Evolutionary conservation across 2,797 vertebrate genomes (phyloP).

Genomic region (Limnodromus scolopaceus): DNA sequence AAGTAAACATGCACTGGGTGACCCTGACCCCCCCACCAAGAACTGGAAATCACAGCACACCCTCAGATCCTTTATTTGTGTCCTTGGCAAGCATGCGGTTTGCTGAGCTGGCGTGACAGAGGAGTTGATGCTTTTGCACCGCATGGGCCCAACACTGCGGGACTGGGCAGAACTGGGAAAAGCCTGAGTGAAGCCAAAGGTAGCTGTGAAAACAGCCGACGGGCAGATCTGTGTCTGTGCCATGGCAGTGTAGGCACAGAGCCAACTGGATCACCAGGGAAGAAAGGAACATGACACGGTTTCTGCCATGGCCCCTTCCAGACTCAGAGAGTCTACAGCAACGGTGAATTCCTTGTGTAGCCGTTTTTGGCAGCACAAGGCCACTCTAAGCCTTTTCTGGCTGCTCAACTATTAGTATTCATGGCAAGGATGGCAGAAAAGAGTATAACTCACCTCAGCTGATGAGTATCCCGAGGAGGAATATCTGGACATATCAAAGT

Average conservation of each 20-base stretch:
- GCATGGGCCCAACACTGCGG: neutral
- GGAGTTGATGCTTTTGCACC: neutral
- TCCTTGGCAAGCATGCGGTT: neutral
- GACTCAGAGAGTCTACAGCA: neutral
- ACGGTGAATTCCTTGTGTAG: neutral
- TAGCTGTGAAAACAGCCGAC: neutral
- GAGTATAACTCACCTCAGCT: constrained; percentile 92
- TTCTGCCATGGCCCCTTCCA: neutral
- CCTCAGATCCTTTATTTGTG: neutral
- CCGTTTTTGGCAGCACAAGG: neutral
- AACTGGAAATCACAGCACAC: neutral
- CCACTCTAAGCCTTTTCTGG: neutral
- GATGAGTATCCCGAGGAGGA: constrained; percentile 99
- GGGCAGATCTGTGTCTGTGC: neutral
- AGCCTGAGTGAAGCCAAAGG: neutral
- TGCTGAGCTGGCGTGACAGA: neutral
- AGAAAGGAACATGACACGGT: neutral
- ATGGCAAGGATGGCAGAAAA: neutral
- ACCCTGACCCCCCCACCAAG: neutral
- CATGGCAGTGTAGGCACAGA: neutral
- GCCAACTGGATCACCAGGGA: neutral
- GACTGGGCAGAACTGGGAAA: neutral
- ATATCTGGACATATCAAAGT: constrained; percentile 99
- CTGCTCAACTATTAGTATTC: neutral
- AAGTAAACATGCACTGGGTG: neutral